phyloP scores from a whole-genome alignment of 1,140 invertebrate genomes.

The Chionoecetes opilio region DNA sequence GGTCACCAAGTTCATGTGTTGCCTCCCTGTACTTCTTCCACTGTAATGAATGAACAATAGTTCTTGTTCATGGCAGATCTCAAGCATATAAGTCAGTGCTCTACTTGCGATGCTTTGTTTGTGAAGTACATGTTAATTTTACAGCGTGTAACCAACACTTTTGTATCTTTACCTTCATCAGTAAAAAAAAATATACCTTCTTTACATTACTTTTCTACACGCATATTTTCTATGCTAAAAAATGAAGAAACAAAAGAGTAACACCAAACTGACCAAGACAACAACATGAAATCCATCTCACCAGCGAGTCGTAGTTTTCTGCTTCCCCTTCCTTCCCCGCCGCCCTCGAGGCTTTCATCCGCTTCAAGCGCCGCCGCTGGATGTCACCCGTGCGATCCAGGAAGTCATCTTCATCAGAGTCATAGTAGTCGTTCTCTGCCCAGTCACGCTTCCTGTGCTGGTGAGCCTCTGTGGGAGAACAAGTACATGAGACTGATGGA shows the following conservation, averaged over 20 bases:
- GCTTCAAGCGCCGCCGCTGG: constrained; percentile 92
- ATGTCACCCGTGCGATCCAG: constrained; percentile 97
- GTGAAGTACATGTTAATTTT: too few relatives aligned
- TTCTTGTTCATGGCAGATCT: too few relatives aligned
- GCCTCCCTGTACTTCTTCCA: constrained; percentile 88
- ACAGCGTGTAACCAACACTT: too few relatives aligned
- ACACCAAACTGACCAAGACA: too few relatives aligned
- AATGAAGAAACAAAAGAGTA: too few relatives aligned
- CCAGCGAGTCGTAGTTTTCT: constrained; percentile 93
- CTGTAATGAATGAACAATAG: constrained; percentile 84
- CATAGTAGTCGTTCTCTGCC: constrained; percentile 96
- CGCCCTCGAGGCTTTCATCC: constrained; percentile 68
- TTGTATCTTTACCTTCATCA: too few relatives aligned
- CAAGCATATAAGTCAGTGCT: too few relatives aligned
- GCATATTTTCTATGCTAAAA: too few relatives aligned
- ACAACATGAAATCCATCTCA: constrained; percentile 83
- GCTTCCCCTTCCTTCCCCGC: constrained; percentile 84
- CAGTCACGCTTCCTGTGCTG: constrained; percentile 85
- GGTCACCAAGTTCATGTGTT: constrained; percentile 85
- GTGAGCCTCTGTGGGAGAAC: constrained; percentile 86
- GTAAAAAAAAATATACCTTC: too few relatives aligned
- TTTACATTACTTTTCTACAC: too few relatives aligned
- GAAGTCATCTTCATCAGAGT: constrained; percentile 98
- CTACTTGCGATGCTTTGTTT: too few relatives aligned
- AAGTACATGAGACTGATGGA: background rate